Evolutionary conservation across 2,113 vertebrate species (phyloP), one percentile per base, ranked within the genome.

Genomic region (Nothocercus julius): DNA sequence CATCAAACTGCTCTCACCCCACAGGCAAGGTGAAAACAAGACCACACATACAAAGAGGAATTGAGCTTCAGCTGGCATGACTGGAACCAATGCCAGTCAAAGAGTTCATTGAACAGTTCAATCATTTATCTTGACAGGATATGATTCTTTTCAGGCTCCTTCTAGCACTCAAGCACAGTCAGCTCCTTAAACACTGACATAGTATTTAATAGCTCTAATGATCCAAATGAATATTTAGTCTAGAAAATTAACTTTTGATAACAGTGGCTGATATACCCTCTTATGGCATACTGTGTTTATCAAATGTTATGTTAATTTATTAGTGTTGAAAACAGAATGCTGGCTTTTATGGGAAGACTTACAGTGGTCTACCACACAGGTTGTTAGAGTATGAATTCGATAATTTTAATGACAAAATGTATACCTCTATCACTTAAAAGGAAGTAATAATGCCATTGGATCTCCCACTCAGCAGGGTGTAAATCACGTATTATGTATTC

Each of bases 61-160:
- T 91, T 97, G 95, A 97, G 90, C 91, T 96, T 97, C 96, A 95
- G 94, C 94, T 96, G 95, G 95, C 96, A 97, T 95, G 95, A 97
- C 96, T 97, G 95, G 96, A 97, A 97, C 96, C 95, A 97, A 95
- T 97, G 96, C 95, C 96, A 95, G 94, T 95, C 96, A 96, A 97
- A 97, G 95, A 96, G 96, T 95, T 96, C 96, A 97, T 93, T 94
- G 95, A 97, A 92, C 92, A 96, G 96, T 96, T 96, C 96, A 95
- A 96, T 96, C 96, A 95, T 97, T 93, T 94, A 94, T 95, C 96
- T 94, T 96, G 95, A 97, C 94, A 95, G 92, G 85, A 89, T 95
- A 95, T 96, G 94, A 95, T 96, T 96, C 96, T 94, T 96, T 96
- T 93, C 88, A 92, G 79, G 66, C 87, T 94, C 87, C 91, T 95